Conservation (phyloP, 2,888 invertebrate species). For the Phyllotreta cruciferae region DNA sequence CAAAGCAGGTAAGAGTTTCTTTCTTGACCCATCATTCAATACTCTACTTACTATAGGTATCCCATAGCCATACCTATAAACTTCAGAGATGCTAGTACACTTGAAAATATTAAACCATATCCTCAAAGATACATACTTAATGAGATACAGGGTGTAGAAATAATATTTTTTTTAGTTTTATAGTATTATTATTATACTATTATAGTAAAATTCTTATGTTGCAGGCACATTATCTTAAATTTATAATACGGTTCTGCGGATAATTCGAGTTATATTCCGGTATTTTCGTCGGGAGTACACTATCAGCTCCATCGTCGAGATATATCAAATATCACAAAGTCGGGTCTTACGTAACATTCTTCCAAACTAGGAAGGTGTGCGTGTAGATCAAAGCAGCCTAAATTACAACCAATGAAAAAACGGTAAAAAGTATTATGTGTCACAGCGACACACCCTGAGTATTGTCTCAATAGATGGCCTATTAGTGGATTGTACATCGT, state of each 20-base stretch:
- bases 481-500: conserved; percentile 6
- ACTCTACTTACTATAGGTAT: too few relatives aligned
- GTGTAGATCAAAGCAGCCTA: conserved; percentile 11
- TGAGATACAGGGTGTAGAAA: too few relatives aligned
- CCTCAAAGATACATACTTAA: too few relatives aligned
- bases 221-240: too few relatives aligned
- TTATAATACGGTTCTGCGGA: not conserved
- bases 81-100: too few relatives aligned
- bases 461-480: conserved; percentile 13
- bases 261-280: conserved; percentile 4
- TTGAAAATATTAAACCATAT: too few relatives aligned
- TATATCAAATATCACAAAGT: conserved; percentile 17
- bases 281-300: conserved; percentile 6
- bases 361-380: conserved; percentile 13
- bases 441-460: conserved; percentile 18
- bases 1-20: too few relatives aligned
- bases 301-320: conserved; percentile 13
- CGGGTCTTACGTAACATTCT: conserved; percentile 12
- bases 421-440: conserved; percentile 8
- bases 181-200: too few relatives aligned
- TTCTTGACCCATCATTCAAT: too few relatives aligned
- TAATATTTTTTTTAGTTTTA: too few relatives aligned
- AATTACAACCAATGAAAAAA: conserved; percentile 13
- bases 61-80: too few relatives aligned
- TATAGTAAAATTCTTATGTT: too few relatives aligned